Conservation (phyloP, 2,888 invertebrate genomes). For the Alloplasta piceator region DNA sequence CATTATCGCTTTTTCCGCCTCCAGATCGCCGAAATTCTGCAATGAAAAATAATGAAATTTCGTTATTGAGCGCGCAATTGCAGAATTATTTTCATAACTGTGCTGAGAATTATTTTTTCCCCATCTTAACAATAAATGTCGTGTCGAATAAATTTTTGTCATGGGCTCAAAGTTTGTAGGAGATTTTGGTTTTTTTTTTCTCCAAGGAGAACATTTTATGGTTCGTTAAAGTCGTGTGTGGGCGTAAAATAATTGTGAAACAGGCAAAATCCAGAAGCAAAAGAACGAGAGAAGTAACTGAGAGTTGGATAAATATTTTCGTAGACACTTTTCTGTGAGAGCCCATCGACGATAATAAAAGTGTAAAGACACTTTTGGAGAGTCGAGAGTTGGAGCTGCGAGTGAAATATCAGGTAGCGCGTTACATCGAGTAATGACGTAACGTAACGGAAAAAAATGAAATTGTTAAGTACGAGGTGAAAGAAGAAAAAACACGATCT, state of each 20-base stretch:
- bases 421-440: conserved; percentile 12
- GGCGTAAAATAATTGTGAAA: conserved; percentile 68
- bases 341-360: conserved; percentile 25
- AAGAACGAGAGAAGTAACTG: background rate
- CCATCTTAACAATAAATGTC: no score
- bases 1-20: conserved; percentile 97
- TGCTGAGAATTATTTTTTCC: no score
- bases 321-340: background rate
- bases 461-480: background rate
- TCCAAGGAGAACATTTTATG: no score
- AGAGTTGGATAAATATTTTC: conserved; percentile 10
- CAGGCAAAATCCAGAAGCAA: conserved; percentile 56
- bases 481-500: no score
- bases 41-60: conserved; percentile 75
- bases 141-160: no score
- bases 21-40: conserved; percentile 96
- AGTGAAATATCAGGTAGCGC: conserved; percentile 2
- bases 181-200: no score
- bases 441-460: conserved; percentile 1
- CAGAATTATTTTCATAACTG: no score
- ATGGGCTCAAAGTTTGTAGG: no score
- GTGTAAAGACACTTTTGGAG: conserved; percentile 13
- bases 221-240: conserved; percentile 18
- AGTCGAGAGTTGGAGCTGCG: background rate
- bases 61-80: background rate